Base-by-base conservation (phyloP, 2,888 invertebrate species). In the Dynastes tityus region DNA sequence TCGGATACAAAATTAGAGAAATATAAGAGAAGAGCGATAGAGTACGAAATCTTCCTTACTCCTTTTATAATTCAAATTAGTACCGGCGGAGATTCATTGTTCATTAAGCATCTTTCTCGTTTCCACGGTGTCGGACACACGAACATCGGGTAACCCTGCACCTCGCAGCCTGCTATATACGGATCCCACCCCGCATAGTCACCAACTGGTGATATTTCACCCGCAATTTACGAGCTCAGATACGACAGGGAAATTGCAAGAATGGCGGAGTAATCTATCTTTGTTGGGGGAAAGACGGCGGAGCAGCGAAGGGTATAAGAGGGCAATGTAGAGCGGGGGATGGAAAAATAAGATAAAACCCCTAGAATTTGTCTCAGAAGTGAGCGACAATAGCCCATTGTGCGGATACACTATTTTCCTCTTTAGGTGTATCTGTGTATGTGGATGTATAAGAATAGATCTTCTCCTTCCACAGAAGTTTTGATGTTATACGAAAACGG, bases 201-300 rank as follows among this genome's bases (percentile, higher is more conserved):
- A 85, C 87, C 86, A 86, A 87, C 90, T 89, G 90, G 91, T 92
- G 92, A 94, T 95, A 94, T 94, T 93, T 95, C 94, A 94, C 93
- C 90, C 91, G 91, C 92, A 93, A 94, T 95, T 94, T 95, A 95
- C 93, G 94, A 93, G 92, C 93, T 92, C 93, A 94, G 94, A 94
- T 95, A 95, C 95, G 95, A 95, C 95, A 95, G 95, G 94, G 94
- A 95, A 95, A 95, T 95, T 95, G 95, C 95, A 95, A 95, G 95
- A 95, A 95, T 95, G 95, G 94, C 93, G 94, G 93, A 92, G 94
- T 94, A 94, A 95, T 95, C 94, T 94, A 95, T 95, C 95, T 95
- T 93, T 92, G 93, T 93, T 93, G 93, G 81, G 92, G 82, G 82
- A 83, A 83, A 81, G 89, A 89, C 87, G 85, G 87, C 84, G 61